phyloP scores from a whole-genome alignment of 2,113 vertebrate species.

The Chloebia gouldiae region DNA sequence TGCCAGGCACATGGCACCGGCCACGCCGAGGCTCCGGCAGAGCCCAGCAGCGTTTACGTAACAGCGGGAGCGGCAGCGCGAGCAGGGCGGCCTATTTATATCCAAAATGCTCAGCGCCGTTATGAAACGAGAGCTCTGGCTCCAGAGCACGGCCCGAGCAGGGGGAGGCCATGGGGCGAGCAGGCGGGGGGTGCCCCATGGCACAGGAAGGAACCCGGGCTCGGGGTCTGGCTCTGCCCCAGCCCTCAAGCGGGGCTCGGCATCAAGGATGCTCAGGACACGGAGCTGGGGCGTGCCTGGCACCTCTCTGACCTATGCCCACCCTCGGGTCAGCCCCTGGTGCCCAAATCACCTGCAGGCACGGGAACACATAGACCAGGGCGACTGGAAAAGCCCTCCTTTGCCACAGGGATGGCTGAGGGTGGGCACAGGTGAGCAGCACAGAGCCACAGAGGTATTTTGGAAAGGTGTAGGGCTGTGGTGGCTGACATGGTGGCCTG shows the following conservation, averaged over 20 bases:
- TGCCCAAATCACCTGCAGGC: neutral
- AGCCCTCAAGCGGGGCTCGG: fast-evolving
- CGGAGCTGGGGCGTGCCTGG: fast-evolving
- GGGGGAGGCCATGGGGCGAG: fast-evolving
- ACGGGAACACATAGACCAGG: fast-evolving
- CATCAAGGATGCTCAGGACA: fast-evolving
- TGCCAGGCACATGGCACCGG: neutral
- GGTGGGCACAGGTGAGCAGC: neutral
- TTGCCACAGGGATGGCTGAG: fast-evolving
- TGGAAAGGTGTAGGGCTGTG: fast-evolving
- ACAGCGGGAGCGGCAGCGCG: neutral
- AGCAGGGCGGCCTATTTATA: constrained; percentile 45
- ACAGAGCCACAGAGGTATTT: fast-evolving
- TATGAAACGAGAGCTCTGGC: constrained; percentile 1
- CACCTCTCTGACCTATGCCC: neutral
- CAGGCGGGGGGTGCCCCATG: neutral
- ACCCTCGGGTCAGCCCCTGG: fast-evolving
- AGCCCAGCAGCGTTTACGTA: constrained; percentile 9
- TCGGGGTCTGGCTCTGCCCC: neutral
- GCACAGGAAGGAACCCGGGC: fast-evolving
- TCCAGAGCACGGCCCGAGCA: neutral
- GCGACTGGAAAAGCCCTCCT: neutral
- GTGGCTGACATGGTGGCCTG: fast-evolving
- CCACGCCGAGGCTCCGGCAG: neutral
- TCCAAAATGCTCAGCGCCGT: neutral